Evolutionary conservation across 2,113 vertebrate species (phyloP).

Genomic region (Perca flavescens): DNA sequence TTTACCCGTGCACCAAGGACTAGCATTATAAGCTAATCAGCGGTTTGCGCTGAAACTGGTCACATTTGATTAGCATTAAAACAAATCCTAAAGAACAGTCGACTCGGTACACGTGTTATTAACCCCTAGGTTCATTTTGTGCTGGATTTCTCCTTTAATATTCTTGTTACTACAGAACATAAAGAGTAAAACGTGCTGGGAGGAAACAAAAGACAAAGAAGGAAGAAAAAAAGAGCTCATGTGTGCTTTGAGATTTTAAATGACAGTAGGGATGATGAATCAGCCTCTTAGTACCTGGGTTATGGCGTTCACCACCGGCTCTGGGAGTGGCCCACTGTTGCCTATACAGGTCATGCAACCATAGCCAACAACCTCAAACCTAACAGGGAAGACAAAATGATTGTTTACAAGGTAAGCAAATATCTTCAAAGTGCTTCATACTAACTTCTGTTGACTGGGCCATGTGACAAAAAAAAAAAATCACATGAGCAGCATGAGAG

Average conservation of each 20-base stretch:
- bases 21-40: no score
- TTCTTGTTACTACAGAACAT: neutral
- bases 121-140: no score
- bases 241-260: neutral
- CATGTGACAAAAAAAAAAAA: no score
- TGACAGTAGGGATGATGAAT: neutral
- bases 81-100: no score
- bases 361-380: constrained; percentile 98
- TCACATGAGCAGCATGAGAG: neutral
- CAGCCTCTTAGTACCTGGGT: constrained; percentile 85
- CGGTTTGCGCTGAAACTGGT: no score
- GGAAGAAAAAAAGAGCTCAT: neutral
- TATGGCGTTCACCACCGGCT: constrained; percentile 93
- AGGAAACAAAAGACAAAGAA: neutral
- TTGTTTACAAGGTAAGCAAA: neutral
- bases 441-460: neutral
- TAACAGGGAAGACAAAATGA: constrained; percentile 59
- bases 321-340: constrained; percentile 96
- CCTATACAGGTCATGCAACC: constrained; percentile 99
- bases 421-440: neutral
- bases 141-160: neutral
- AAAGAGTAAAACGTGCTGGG: neutral
- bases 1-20: no score
- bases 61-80: no score
- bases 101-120: no score